Evolutionary conservation across 2,888 invertebrate genomes (phyloP).

Genomic region (Dysmachus trigonus): DNA sequence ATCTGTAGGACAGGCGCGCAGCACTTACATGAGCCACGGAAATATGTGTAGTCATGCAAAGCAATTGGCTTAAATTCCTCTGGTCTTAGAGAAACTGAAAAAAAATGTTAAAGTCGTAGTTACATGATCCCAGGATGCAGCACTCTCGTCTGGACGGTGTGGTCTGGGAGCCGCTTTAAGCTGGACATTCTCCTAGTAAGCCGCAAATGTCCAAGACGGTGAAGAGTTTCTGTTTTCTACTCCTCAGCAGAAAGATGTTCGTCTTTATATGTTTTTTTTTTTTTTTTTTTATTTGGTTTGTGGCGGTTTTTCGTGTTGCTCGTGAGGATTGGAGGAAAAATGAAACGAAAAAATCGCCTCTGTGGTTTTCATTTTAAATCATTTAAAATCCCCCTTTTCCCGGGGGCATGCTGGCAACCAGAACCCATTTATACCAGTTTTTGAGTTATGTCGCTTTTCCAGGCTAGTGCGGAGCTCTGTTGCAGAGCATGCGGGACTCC

Average conservation of each 20-base stretch:
- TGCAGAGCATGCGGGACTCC: neutral
- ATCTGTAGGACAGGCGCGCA: constrained; percentile 1
- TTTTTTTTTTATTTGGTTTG: neutral
- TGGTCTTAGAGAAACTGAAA: neutral
- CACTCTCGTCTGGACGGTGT: neutral
- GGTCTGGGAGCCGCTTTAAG: neutral
- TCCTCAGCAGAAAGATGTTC: neutral
- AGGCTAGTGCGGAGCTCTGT: neutral
- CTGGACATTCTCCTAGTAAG: neutral
- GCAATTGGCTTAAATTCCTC: constrained; percentile 8
- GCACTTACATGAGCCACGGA: neutral
- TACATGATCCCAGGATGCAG: neutral
- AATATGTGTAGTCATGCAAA: constrained; percentile 36
- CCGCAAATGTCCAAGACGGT: neutral
- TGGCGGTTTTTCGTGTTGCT: neutral
- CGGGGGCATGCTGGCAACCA: neutral
- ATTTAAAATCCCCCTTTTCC: neutral
- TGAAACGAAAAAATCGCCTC: neutral
- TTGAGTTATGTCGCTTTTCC: constrained; percentile 9
- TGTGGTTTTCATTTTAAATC: neutral
- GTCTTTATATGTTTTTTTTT: neutral
- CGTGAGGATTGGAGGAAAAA: neutral
- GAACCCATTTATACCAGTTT: neutral
- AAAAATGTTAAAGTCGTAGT: neutral
- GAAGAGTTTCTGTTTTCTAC: neutral